Evolutionary conservation across 2,888 invertebrate species (phyloP).

Genomic region (Pteria penguin): DNA sequence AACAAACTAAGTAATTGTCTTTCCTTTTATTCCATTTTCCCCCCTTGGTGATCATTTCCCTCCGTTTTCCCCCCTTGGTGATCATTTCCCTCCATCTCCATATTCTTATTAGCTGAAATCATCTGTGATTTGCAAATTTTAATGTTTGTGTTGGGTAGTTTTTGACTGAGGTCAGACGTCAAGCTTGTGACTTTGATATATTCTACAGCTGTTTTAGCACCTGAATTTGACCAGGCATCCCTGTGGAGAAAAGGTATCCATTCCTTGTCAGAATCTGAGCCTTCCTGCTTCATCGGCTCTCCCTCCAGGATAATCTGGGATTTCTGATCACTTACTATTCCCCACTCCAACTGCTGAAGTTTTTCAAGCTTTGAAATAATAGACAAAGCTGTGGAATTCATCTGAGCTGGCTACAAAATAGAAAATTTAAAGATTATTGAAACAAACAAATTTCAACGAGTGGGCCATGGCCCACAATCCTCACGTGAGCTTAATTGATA

Average conservation of each 20-base stretch:
- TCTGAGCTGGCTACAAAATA: constrained; percentile 56
- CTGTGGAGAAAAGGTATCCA: constrained; percentile 55
- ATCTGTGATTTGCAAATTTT: constrained; percentile 51
- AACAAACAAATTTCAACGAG: too few species aligned
- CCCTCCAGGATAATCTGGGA: constrained; percentile 55
- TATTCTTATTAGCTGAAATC: background rate
- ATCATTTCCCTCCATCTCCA: too few species aligned
- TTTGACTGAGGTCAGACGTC: constrained; percentile 51
- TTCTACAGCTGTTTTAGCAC: constrained; percentile 37
- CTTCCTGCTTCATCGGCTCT: too few species aligned
- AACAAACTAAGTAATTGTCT: too few species aligned
- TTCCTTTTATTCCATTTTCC: too few species aligned
- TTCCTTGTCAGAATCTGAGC: constrained; percentile 31
- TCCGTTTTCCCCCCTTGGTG: too few species aligned
- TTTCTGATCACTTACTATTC: constrained; percentile 50
- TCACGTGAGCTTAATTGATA: too few species aligned
- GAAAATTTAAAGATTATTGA: too few species aligned
- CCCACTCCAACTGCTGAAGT: constrained; percentile 63
- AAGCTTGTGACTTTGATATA: constrained; percentile 57
- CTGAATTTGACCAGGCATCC: constrained; percentile 9
- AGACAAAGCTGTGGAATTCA: constrained; percentile 62
- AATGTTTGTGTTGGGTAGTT: constrained; percentile 54
- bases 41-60: too few species aligned
- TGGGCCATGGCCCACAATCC: too few species aligned
- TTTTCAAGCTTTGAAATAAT: constrained; percentile 52